Evolutionary conservation across 2,888 invertebrate genomes (phyloP), one percentile per base, ranked within the genome.

Genomic region (Agrochola lychnidis): DNA sequence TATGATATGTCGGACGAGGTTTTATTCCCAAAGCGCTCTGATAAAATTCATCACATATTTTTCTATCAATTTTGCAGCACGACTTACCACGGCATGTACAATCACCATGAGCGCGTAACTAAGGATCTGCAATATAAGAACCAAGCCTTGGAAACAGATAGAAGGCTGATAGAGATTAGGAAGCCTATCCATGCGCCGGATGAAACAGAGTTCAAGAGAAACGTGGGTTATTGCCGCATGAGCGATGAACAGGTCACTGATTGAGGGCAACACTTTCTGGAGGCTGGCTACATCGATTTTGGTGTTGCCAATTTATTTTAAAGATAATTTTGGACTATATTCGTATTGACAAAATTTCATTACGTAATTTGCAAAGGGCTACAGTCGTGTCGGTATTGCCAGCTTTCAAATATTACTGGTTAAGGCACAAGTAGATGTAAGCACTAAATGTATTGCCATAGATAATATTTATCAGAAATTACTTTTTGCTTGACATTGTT

Each of bases 101-200:
- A 94, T 73, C 95, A 96, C 78, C 92, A 95, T 75, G 93, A 95
- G 71, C 96, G 97, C 4, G 97, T 98, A 5, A 97, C 97, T 70
- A 97, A 97, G 36, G 98, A 98, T 90, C 93, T 98, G 85, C 97
- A 97, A 63, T 97, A 98, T 91, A 98, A 98, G 92, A 97, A 98
- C 89, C 98, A 98, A 86, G 97, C 98, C 0, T 93, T 98, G 79
- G 98, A 98, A 96, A 98, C 98, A 0, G 98, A 98, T 90, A 97
- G 98, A 40, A 97, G 98, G 76, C 98, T 98, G 70, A 94, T 98
- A 9, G 98, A 98, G 89, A 97, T 98, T 86, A 96, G 98, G 71
- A 93, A 94, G 61, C 97, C 97, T 1, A 88, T 97, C 30, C 97
- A 97, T 63, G 95, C 95, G 0, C 94, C 96, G 0, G 93, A 96